phyloP scores from a whole-genome alignment of 2,888 invertebrate species.

The Escarpia spicata region DNA sequence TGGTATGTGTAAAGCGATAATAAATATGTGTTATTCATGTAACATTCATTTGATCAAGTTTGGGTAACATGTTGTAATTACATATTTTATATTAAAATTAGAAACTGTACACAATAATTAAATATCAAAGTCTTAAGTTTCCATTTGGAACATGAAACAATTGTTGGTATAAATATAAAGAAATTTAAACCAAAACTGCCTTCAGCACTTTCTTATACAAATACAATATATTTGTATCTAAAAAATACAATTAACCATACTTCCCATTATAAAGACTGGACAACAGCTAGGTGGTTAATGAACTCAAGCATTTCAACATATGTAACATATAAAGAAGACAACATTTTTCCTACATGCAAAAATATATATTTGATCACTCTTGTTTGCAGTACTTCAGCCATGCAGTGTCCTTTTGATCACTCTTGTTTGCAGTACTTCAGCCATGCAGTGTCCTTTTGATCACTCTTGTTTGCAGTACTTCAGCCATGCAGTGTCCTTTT shows the following conservation, averaged over 20 bases:
- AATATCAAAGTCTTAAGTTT: background rate
- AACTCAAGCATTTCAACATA: background rate
- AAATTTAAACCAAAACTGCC: background rate
- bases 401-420: too few relatives aligned
- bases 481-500: background rate
- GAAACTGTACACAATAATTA: background rate
- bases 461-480: background rate
- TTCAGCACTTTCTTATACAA: background rate
- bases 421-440: background rate
- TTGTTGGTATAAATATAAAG: background rate
- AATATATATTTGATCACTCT: background rate
- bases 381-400: background rate
- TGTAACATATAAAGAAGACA: background rate
- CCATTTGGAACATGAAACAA: constrained; percentile 13
- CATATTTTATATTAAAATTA: background rate
- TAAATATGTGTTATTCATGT: background rate
- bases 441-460: background rate
- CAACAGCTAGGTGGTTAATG: background rate
- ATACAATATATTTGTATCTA: background rate
- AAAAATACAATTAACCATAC: background rate
- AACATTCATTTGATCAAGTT: background rate
- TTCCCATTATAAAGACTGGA: background rate
- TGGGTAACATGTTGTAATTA: background rate
- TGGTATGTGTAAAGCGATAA: background rate
- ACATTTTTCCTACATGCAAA: background rate